phyloP scores from a whole-genome alignment of 2,113 vertebrate genomes.

The Desmodus rotundus region DNA sequence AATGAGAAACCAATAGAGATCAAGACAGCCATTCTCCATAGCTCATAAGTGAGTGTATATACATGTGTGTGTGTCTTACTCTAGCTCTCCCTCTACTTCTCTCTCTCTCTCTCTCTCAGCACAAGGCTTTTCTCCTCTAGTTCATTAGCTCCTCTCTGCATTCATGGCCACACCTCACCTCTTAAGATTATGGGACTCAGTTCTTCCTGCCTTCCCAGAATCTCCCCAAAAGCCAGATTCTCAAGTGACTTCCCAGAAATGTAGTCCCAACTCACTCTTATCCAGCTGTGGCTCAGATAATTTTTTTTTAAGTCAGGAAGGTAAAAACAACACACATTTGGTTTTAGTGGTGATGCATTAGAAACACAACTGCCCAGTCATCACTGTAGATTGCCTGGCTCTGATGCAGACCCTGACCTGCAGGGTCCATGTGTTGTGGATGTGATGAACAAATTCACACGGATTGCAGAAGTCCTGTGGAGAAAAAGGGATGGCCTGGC shows the following conservation, averaged over 20 bases:
- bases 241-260: neutral
- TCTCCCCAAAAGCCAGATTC: neutral
- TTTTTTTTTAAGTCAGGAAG: neutral
- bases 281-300: neutral
- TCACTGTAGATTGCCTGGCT: accelerated
- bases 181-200: neutral
- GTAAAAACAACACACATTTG: neutral
- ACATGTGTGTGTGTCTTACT: neutral
- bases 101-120: neutral
- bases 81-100: neutral
- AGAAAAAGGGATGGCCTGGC: no score
- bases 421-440: no score
- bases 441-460: no score
- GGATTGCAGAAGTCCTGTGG: no score
- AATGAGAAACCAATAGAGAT: neutral
- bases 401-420: no score
- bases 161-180: neutral
- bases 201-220: neutral
- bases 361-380: neutral
- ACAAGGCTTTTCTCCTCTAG: neutral
- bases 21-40: neutral
- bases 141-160: neutral
- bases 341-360: neutral
- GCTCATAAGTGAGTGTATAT: no score
- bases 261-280: neutral